Evolutionary conservation across 2,797 vertebrate genomes (phyloP), one percentile per base, ranked within the genome.

Genomic region (Lagocephalus sceleratus): DNA sequence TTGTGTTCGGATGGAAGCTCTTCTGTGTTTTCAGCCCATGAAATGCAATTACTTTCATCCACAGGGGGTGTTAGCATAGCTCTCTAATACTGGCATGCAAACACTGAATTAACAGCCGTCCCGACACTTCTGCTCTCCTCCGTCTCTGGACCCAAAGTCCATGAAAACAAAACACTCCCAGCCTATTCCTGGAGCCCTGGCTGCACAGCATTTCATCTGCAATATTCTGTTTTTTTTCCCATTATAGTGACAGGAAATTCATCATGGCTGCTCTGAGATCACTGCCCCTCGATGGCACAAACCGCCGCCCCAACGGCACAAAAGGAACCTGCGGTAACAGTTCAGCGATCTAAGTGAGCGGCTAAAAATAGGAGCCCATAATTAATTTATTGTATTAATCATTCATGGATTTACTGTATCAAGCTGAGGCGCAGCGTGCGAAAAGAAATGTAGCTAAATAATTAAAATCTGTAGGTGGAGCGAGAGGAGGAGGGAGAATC

Each of bases 11-110:
- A 57, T 55, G 63, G 73, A 66, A 73, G 60, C 72, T 74, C 75
- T 63, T 81, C 70, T 76, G 71, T 73, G 76, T 77, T 74, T 78
- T 67, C 60, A 73, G 60, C 46, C 75, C 75, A 81, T 79, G 69
- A 79, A 76, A 86, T 76, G 74, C 78, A 83, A 83, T 84, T 79
- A 79, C 76, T 71, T 70, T 74, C 54, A 75, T 71, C 76, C 83
- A 75, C 68, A 43, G 67, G 82, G 85, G 76, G 79, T 55, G 68
- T 68, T 67, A 75, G 68, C 20, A 65, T 58, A 55, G 55, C 66
- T 35, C 66, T 68, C 51, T 43, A 51, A 44, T 62, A 20, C 56
- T 38, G 58, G 58, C 74, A 61, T 49, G 51, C 56, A 62, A 25
- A 61, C 57, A 12, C 29, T 29, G 23, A 79, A 79, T 79, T 71